Base-by-base conservation (phyloP, 2,113 vertebrate genomes). In the Scytalopus superciliaris region DNA sequence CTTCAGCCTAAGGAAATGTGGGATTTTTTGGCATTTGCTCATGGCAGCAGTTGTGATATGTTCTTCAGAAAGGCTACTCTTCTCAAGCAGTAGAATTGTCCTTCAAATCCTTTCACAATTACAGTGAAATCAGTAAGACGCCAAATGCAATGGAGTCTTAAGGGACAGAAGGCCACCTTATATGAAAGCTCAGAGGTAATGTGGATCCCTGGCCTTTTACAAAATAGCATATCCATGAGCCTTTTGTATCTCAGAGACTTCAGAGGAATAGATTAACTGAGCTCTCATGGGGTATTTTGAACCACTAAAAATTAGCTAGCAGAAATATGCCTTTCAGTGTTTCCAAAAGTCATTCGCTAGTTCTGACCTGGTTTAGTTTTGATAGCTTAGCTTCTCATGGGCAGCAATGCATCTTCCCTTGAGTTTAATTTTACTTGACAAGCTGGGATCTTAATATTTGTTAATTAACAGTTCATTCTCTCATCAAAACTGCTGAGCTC, bases 401-500 rank as follows among this genome's bases (percentile, higher is more conserved):
- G 62, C 44, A 76, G 64, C 59, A 4, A 0, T 42, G 9, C n/a
- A 92, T 81, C 52, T 52, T 92, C 81, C 70, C 84, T 64, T 56
- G 95, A 92, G 89, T 84, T 95, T 96, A 89, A 96, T 96, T 96
- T 96, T 95, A 45, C 57, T 86, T 93, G 94, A 90, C 92, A 95
- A 80, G 62, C 56, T 93, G 69, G 67, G 74, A 83, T 93, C 70
- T 94, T 96, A 94, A 93, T 95, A 93, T 90, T 93, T 80, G 82
- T 95, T 96, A 95, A 95, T 96, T 94, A 97, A 88, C 79, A 45
- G 84, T 82, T 92, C 56, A n/a, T 89, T 78, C 57, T 88, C 50
- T 89, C 90, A 76, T 88, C 64, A 84, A 87, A 97, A 80, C 77
- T 74, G 72, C 66, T 52, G 87, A 88, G 53, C 78, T 96, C 92